A percentile compares a stretch with the other conserved stretches of the same genome.
phyloP scores from a whole-genome alignment of 1,140 invertebrate species.

The Stenopsyche tienmushanensis region DNA sequence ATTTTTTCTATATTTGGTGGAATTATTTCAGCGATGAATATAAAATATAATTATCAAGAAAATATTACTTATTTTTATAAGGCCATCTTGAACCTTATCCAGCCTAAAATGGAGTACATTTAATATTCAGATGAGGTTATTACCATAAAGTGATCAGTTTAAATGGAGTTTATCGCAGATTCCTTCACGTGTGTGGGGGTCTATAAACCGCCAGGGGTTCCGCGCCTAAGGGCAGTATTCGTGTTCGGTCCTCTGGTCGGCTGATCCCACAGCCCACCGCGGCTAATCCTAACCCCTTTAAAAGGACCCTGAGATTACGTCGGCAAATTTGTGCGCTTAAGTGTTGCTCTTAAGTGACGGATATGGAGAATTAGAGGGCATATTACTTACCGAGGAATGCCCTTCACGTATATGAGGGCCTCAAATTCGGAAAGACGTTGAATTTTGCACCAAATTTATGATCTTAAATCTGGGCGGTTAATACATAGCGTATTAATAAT shows the following conservation, averaged over 20 bases:
- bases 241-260: neutral
- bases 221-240: neutral
- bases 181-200: neutral
- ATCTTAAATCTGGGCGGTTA: too few species aligned
- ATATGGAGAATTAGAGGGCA: constrained; percentile 25
- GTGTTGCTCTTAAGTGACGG: constrained; percentile 29
- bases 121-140: constrained; percentile 26
- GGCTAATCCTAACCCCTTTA: constrained; percentile 9
- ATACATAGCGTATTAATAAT: too few species aligned
- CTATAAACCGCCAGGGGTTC: too few species aligned
- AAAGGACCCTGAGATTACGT: constrained; percentile 31
- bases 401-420: neutral
- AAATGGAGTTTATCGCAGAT: constrained; percentile 28
- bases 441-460: too few species aligned
- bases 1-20: too few species aligned
- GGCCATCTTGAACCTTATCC: neutral
- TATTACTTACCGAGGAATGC: neutral
- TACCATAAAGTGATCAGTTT: constrained; percentile 31
- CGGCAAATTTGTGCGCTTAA: constrained; percentile 35
- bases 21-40: too few species aligned
- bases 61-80: neutral
- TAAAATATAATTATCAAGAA: neutral
- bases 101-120: neutral
- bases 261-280: constrained; percentile 6
- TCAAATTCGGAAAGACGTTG: too few species aligned